phyloP scores from a whole-genome alignment of 2,113 vertebrate species.

The Origma solitaria region DNA sequence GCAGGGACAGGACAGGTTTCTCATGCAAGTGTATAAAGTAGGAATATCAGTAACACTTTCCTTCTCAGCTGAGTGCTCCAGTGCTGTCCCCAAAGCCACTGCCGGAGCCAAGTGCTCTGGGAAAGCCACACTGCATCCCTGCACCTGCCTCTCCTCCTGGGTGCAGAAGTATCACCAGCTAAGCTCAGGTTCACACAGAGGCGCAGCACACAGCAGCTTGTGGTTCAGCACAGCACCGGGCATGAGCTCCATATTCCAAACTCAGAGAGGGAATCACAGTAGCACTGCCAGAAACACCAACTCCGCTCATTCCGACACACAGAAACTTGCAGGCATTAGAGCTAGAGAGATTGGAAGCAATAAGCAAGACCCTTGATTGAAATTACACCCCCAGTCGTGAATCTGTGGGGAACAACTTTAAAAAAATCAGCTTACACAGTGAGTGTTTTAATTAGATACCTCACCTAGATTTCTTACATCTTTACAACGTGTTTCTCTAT shows the following conservation, averaged over 20 bases:
- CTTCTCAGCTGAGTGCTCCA: neutral
- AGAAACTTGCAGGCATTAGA: neutral
- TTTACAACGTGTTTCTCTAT: neutral
- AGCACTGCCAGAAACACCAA: neutral
- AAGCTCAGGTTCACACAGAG: neutral
- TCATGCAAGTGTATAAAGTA: rapidly evolving
- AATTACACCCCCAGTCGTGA: neutral
- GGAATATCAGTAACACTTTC: neutral
- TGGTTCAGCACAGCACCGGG: neutral
- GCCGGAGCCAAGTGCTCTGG: rapidly evolving
- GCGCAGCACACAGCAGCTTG: rapidly evolving
- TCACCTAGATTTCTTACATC: conserved; percentile 9
- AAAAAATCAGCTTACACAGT: neutral
- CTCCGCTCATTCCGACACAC: neutral
- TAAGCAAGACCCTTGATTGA: neutral
- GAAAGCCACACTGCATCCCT: rapidly evolving
- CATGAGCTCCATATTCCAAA: neutral
- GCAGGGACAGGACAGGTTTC: neutral
- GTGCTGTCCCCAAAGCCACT: neutral
- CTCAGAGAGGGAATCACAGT: neutral
- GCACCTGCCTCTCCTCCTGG: neutral
- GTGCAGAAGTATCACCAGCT: neutral
- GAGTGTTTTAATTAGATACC: conserved; percentile 43
- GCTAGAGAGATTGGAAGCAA: neutral
- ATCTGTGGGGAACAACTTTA: neutral